phyloP scores from a whole-genome alignment of 2,113 vertebrate species.

The Illadopsis cleaveri region DNA sequence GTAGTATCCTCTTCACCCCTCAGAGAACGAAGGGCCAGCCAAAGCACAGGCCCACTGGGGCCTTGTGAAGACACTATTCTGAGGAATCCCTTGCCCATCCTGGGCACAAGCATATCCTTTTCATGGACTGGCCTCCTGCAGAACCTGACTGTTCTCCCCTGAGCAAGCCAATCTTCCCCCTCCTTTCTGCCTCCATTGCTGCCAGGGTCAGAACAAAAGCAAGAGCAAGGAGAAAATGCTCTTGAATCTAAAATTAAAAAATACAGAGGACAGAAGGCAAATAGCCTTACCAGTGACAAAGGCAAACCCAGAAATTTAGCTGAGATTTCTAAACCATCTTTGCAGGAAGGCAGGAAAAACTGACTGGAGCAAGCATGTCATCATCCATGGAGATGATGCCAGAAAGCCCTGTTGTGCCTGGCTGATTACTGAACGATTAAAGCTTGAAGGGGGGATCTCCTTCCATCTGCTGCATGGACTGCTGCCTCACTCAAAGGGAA shows the following conservation, averaged over 20 bases:
- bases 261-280: background rate
- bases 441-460: conserved; percentile 9
- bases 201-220: background rate
- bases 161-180: background rate
- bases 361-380: accelerated
- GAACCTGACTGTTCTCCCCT: background rate
- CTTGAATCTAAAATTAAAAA: background rate
- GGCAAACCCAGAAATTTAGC: background rate
- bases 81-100: background rate
- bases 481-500: background rate
- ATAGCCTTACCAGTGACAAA: background rate
- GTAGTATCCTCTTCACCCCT: background rate
- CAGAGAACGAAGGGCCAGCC: background rate
- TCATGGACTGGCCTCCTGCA: background rate
- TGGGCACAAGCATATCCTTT: background rate
- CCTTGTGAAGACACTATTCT: background rate
- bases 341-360: background rate
- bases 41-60: background rate
- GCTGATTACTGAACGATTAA: background rate
- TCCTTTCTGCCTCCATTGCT: background rate
- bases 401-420: conserved; percentile 7
- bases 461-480: background rate
- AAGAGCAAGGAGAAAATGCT: background rate
- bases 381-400: background rate
- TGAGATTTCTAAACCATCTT: background rate